phyloP scores from a whole-genome alignment of 2,888 invertebrate genomes.

The Busseola fusca region DNA sequence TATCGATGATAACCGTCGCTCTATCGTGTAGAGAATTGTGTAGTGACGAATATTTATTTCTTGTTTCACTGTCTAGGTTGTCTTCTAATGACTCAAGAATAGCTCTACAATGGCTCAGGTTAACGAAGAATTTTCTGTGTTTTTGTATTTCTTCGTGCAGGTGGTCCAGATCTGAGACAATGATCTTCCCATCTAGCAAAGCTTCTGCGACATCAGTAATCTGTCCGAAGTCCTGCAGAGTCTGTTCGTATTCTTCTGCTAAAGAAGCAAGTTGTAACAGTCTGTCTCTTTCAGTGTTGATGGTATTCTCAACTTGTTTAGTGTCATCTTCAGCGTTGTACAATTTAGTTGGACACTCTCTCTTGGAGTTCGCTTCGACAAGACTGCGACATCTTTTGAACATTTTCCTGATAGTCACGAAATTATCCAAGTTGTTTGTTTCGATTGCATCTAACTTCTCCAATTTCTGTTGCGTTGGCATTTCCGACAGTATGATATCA shows the following conservation, averaged over 20 bases:
- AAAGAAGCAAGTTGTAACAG: slow-evolving; percentile 92
- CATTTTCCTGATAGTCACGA: slow-evolving; percentile 90
- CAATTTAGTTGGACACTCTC: slow-evolving; percentile 91
- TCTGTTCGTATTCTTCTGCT: slow-evolving; percentile 96
- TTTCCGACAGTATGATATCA: slow-evolving; percentile 89
- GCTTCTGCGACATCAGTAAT: slow-evolving; percentile 95
- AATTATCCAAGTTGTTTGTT: slow-evolving; percentile 90
- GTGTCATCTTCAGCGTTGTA: slow-evolving; percentile 91
- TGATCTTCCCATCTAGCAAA: slow-evolving; percentile 93
- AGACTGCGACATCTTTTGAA: slow-evolving; percentile 90
- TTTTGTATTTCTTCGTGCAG: slow-evolving; percentile 97
- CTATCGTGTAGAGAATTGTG: slow-evolving; percentile 94
- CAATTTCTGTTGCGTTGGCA: slow-evolving; percentile 91
- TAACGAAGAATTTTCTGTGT: slow-evolving; percentile 96
- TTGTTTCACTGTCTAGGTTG: slow-evolving; percentile 94
- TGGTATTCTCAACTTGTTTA: slow-evolving; percentile 91
- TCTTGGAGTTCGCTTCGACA: slow-evolving; percentile 91
- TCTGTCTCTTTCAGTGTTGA: slow-evolving; percentile 92
- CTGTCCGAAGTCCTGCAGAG: slow-evolving; percentile 95
- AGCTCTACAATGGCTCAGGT: slow-evolving; percentile 95
- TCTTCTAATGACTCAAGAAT: slow-evolving; percentile 95
- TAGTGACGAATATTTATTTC: slow-evolving; percentile 91
- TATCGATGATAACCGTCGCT: slow-evolving; percentile 93
- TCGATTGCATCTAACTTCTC: slow-evolving; percentile 92
- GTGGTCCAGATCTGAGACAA: slow-evolving; percentile 93